Evolutionary conservation across 2,797 vertebrate genomes (phyloP).

Genomic region (Thalassophryne amazonica): DNA sequence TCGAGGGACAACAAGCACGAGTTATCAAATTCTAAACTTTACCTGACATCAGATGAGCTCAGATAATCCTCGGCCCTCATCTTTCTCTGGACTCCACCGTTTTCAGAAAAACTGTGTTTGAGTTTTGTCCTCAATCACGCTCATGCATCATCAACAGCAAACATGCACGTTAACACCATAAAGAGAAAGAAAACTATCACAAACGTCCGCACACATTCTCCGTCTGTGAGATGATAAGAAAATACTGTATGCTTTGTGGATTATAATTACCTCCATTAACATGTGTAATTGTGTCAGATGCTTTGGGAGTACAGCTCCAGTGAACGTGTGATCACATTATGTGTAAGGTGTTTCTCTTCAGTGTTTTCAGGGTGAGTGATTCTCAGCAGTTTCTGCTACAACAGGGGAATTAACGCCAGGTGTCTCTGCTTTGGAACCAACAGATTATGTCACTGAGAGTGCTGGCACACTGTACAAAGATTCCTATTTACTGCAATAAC

Average conservation of each 20-base stretch:
- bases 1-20: constrained; percentile 11
- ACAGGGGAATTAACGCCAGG: constrained; percentile 36
- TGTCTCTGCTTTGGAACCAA: constrained; percentile 10
- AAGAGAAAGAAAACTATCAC: background rate
- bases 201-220: background rate
- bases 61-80: background rate
- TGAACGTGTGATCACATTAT: constrained; percentile 41
- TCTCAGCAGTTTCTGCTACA: constrained; percentile 21
- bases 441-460: constrained; percentile 13
- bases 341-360: constrained; percentile 35
- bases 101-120: background rate
- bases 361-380: constrained; percentile 38
- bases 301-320: constrained; percentile 42
- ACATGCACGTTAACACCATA: background rate
- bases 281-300: constrained; percentile 54
- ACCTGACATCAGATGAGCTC: constrained; percentile 14
- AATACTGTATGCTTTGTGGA: constrained; percentile 5
- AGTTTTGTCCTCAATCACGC: too few relatives aligned
- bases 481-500: constrained; percentile 6
- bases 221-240: background rate
- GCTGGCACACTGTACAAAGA: constrained; percentile 1
- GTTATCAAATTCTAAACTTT: constrained; percentile 21
- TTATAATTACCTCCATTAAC: constrained; percentile 59
- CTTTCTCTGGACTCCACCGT: background rate
- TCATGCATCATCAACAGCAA: background rate